phyloP scores from a whole-genome alignment of 2,113 vertebrate genomes.

The Anoplopoma fimbria region DNA sequence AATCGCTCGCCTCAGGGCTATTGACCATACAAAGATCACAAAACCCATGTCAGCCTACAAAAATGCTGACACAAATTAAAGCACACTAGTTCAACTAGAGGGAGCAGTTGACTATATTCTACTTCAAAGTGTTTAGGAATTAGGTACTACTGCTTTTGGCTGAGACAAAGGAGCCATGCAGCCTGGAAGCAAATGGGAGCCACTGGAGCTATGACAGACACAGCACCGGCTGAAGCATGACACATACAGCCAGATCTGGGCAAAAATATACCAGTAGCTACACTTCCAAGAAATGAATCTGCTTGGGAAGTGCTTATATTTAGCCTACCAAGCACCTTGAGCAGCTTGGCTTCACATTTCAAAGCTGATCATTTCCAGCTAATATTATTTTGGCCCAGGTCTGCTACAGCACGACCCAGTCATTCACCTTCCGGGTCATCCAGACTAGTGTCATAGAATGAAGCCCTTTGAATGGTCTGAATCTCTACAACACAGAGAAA shows the following conservation, averaged over 20 bases:
- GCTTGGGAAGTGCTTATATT: background rate
- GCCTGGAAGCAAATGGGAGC: slow-evolving; percentile 77
- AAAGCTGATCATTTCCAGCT: slow-evolving; percentile 9
- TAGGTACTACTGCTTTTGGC: slow-evolving; percentile 58
- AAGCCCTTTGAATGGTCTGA: slow-evolving; percentile 99
- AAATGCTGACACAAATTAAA: slow-evolving; percentile 35
- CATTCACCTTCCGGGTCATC: slow-evolving; percentile 98
- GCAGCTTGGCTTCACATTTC: slow-evolving; percentile 9
- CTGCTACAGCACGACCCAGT: slow-evolving; percentile 84
- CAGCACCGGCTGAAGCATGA: slow-evolving; percentile 72
- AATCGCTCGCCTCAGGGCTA: slow-evolving; percentile 26
- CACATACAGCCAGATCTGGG: slow-evolving; percentile 82
- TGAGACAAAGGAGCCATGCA: slow-evolving; percentile 74
- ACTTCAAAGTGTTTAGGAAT: slow-evolving; percentile 31
- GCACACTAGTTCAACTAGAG: slow-evolving; percentile 21
- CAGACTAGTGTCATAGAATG: slow-evolving; percentile 99
- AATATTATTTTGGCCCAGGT: slow-evolving; percentile 83
- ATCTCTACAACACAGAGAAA: slow-evolving; percentile 95
- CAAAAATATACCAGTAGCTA: slow-evolving; percentile 67
- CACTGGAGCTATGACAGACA: slow-evolving; percentile 68
- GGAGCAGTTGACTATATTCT: slow-evolving; percentile 39
- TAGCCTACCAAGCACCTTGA: slow-evolving; percentile 1
- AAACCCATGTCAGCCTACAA: slow-evolving; percentile 19
- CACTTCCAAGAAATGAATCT: slow-evolving; percentile 11
- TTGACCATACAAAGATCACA: slow-evolving; percentile 39